Evolutionary conservation across 2,888 invertebrate genomes (phyloP).

Genomic region (Eueremaeus valkanovi): DNA sequence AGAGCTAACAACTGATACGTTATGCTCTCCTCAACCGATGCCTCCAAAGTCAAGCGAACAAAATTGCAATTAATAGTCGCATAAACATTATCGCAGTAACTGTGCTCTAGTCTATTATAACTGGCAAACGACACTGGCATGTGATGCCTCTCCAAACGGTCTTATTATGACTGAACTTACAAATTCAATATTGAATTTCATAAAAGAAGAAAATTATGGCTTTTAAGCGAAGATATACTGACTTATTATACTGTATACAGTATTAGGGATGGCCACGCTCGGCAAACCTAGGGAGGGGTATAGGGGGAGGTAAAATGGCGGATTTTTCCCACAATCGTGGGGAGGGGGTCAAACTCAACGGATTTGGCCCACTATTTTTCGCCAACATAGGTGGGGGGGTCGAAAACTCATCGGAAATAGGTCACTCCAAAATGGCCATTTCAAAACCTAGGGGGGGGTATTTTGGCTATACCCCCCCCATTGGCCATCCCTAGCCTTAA

Average conservation of each 20-base stretch:
- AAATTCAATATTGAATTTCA: slow-evolving; percentile 24
- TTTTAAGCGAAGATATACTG: background rate
- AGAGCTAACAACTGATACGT: slow-evolving; percentile 20
- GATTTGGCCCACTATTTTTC: too few relatives aligned
- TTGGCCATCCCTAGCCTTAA: too few relatives aligned
- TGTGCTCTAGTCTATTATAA: background rate
- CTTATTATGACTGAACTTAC: slow-evolving; percentile 14
- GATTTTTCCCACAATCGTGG: too few relatives aligned
- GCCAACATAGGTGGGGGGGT: too few relatives aligned
- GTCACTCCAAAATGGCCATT: too few relatives aligned
- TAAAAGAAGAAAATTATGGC: background rate
- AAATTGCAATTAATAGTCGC: slow-evolving; percentile 45
- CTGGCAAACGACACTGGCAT: background rate
- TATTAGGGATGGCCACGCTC: too few relatives aligned
- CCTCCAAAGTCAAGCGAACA: slow-evolving; percentile 31
- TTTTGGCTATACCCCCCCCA: too few relatives aligned
- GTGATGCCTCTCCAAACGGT: background rate
- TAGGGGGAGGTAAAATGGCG: too few relatives aligned
- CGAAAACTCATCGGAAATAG: too few relatives aligned
- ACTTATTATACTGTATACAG: background rate
- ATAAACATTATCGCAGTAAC: slow-evolving; percentile 43
- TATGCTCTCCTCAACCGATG: background rate
- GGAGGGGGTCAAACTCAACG: too few relatives aligned
- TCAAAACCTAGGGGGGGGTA: too few relatives aligned
- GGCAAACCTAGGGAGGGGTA: too few relatives aligned